Evolutionary conservation across 1,140 invertebrate species (phyloP).

Genomic region (Manduca sexta): DNA sequence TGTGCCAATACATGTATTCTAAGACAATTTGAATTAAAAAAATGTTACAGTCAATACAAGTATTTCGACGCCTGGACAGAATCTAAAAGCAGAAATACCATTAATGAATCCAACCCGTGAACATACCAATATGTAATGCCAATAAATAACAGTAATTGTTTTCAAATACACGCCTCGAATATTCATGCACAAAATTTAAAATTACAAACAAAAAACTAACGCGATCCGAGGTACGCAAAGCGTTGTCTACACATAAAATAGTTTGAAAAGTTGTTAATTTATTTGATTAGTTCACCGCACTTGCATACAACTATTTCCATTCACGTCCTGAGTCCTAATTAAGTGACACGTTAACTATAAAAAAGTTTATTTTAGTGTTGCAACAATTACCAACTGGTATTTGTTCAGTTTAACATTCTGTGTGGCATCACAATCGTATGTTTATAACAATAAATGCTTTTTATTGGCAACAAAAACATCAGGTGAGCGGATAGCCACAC

Average conservation of each 20-base stretch:
- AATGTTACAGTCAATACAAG: too few relatives aligned
- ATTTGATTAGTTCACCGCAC: conserved; percentile 25
- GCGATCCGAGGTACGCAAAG: not conserved
- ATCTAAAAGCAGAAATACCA: too few relatives aligned
- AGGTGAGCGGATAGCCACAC: conserved; percentile 34
- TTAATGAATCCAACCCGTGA: too few relatives aligned
- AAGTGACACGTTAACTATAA: conserved; percentile 48
- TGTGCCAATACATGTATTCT: too few relatives aligned
- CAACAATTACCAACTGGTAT: conserved; percentile 39
- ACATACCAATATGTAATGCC: too few relatives aligned
- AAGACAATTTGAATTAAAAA: too few relatives aligned
- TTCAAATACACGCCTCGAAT: too few relatives aligned
- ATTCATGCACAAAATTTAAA: too few relatives aligned
- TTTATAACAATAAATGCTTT: conserved; percentile 46
- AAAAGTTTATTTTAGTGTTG: conserved; percentile 37
- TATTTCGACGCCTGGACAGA: too few relatives aligned
- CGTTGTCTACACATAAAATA: not conserved
- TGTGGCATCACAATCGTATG: conserved; percentile 44
- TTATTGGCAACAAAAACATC: conserved; percentile 60
- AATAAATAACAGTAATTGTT: too few relatives aligned
- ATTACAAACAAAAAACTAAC: not conserved
- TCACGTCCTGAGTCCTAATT: conserved; percentile 40
- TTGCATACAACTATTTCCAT: conserved; percentile 10
- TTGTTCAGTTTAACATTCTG: conserved; percentile 35
- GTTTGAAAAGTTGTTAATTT: conserved; percentile 2